phyloP scores from a whole-genome alignment of 2,888 invertebrate species.

The Isoperla grammatica region DNA sequence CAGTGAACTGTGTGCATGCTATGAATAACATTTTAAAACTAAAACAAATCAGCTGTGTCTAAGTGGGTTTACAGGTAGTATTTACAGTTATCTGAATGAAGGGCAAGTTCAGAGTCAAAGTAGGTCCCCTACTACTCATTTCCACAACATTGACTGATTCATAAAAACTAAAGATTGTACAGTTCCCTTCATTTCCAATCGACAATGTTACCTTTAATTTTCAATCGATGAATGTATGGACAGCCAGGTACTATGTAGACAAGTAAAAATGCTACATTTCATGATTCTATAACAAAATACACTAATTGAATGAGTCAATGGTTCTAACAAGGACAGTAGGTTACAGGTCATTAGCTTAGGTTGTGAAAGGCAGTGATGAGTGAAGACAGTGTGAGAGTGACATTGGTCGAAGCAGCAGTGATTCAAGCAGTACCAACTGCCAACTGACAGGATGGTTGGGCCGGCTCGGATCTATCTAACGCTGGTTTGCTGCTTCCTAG shows the following conservation, averaged over 20 bases:
- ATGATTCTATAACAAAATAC: no score
- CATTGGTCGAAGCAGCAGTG: conserved; percentile 13
- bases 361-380: conserved; percentile 8
- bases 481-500: conserved; percentile 17
- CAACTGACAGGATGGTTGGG: conserved; percentile 11
- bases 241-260: no score
- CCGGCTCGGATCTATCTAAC: conserved; percentile 21
- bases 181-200: background rate
- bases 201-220: background rate
- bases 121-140: background rate
- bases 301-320: no score
- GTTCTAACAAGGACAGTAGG: no score
- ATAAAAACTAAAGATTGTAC: background rate
- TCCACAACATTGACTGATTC: background rate
- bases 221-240: no score
- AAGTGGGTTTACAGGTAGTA: conserved; percentile 4
- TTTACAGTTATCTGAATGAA: conserved; percentile 5
- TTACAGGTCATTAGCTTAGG: no score
- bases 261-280: no score
- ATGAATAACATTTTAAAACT: background rate
- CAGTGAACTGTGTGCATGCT: no score
- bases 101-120: conserved; percentile 1
- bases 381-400: conserved; percentile 8
- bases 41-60: background rate
- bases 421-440: conserved; percentile 1